A percentile compares a stretch with the other conserved stretches of the same genome.
phyloP scores from a whole-genome alignment of 1,140 invertebrate species.

The Cyclargus thomasi region DNA sequence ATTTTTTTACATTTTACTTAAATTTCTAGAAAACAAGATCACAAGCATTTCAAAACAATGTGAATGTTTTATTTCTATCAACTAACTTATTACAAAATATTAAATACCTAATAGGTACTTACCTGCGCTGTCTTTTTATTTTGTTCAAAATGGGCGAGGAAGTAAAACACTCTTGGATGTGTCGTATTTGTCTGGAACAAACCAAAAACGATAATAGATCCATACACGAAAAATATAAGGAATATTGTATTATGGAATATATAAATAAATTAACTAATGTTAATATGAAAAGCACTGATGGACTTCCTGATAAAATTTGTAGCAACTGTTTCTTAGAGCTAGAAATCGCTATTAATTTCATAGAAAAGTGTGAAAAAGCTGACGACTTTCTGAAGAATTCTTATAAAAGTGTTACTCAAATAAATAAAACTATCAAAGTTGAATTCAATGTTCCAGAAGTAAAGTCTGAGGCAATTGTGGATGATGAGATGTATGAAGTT shows the following conservation, averaged over 20 bases:
- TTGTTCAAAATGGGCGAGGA: conserved; percentile 21
- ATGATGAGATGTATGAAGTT: conserved; percentile 17
- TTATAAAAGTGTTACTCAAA: background rate
- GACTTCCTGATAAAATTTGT: conserved; percentile 54
- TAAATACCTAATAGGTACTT: no score
- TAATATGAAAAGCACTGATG: conserved; percentile 44
- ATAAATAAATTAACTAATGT: conserved; percentile 47
- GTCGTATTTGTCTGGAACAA: conserved; percentile 32
- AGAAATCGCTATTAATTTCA: conserved; percentile 47
- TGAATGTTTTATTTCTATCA: no score
- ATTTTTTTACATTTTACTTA: no score
- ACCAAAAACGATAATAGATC: conserved; percentile 20
- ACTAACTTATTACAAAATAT: no score
- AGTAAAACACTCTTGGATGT: conserved; percentile 21
- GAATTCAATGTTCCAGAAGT: background rate
- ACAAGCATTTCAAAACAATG: no score
- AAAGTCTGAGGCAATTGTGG: background rate
- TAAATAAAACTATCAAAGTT: background rate
- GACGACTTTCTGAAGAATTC: conserved; percentile 13
- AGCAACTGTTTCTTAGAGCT: conserved; percentile 44
- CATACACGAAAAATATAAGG: conserved; percentile 45
- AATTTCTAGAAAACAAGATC: no score
- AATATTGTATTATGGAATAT: conserved; percentile 39
- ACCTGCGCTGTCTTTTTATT: no score
- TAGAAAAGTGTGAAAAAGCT: conserved; percentile 46